Base-by-base conservation (phyloP, 1,140 invertebrate species). In the Bombus consobrinus region DNA sequence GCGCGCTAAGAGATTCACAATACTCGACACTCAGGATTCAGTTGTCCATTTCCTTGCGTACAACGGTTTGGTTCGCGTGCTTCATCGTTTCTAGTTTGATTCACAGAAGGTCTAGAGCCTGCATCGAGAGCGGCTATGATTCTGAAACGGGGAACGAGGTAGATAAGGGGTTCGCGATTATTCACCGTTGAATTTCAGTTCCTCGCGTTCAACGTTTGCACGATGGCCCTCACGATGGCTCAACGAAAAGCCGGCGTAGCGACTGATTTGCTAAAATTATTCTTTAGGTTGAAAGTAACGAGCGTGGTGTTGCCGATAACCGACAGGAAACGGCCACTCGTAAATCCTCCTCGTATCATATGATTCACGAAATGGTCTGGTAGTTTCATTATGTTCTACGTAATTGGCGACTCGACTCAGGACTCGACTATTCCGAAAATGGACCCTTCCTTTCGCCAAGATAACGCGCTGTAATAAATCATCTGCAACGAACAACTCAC, bases 221-320 rank as follows among this genome's bases (percentile, higher is more conserved):
- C 59, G 43, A 47, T 10, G 69, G 37, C n/a, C 22, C 28, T 25
- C 22, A 2, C 59, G 73, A 28, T 39, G 74, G 37, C 34, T 72
- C 39, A 85, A 72, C 83, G 77, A 81, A 81, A 85, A 81, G 76
- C 69, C 77, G 32, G 39, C 43, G n/a, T 78, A 80, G 82, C 66
- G 82, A 79, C 83, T 85, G 83, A 85, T 85, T 81, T 81, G 76
- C 68, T 81, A 64, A 73, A 85, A 85, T 80, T 85, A 85, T 85
- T 80, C 77, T 80, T 80, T 80, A 72, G 77, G 69, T 73, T 72
- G 68, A 34, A 43, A n/a, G 76, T 85, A 85, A 85, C 77, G 76
- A 81, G 83, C 83, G 68, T 47, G 57, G 69, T 85, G 75, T 80
- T 72, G 83, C 77, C 77, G 83, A 85, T 85, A 85, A 85, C 83